Evolutionary conservation across 2,113 vertebrate genomes (phyloP).

Genomic region (Rhinopomastus cyanomelas): DNA sequence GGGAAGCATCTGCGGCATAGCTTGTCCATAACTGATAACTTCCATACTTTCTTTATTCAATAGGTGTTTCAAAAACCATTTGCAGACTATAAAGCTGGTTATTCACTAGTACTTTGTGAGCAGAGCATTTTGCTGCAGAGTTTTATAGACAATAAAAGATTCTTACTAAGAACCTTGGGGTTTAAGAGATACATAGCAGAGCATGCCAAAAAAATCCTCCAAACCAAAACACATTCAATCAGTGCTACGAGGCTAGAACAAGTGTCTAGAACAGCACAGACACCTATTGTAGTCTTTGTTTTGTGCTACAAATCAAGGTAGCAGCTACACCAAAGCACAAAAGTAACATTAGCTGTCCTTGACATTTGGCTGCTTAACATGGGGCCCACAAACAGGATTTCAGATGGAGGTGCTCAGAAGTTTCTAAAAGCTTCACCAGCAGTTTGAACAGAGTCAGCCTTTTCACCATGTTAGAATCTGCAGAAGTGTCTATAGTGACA

Average conservation of each 20-base stretch:
- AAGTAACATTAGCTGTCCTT: neutral
- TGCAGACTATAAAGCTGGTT: constrained; percentile 10
- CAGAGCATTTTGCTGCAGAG: neutral
- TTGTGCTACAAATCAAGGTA: too few species aligned
- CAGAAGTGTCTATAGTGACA: neutral
- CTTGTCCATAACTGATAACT: neutral
- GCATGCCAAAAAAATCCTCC: neutral
- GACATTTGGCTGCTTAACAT: neutral
- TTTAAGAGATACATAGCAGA: neutral
- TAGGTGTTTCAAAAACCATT: neutral
- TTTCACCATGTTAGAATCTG: neutral
- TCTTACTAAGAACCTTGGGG: neutral
- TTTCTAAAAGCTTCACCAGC: neutral
- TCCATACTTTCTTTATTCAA: neutral
- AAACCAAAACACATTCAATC: neutral
- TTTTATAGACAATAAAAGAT: constrained; percentile 23
- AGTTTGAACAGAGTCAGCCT: neutral
- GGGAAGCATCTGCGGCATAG: neutral
- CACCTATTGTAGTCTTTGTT: too few species aligned
- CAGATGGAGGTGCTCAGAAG: neutral
- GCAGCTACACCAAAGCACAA: too few species aligned
- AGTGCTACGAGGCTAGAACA: neutral
- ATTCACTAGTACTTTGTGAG: neutral
- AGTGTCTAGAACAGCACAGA: neutral
- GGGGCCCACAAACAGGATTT: neutral